Conservation (phyloP, 2,113 vertebrate genomes). For the Nicator chloris region DNA sequence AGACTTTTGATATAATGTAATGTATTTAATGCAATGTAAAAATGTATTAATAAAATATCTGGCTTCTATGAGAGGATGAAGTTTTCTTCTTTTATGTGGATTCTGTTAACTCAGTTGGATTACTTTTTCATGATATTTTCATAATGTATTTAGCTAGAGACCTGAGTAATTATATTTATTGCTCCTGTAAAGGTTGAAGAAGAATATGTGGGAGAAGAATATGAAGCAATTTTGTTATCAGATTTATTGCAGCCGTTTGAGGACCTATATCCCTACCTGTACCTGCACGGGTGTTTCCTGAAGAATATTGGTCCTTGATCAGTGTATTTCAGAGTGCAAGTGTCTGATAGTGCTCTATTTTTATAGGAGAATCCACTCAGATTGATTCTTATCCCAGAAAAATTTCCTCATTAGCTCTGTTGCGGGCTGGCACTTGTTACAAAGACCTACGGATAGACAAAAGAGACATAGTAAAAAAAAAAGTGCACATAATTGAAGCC, state of each 20-base stretch:
- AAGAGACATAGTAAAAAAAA: neutral
- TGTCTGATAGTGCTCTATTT: neutral
- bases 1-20: neutral
- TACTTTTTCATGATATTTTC: neutral
- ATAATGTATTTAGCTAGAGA: neutral
- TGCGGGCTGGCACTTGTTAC: neutral
- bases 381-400: neutral
- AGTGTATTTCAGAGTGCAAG: neutral
- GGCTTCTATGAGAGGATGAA: neutral
- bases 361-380: neutral
- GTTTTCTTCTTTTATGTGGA: neutral
- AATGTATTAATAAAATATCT: neutral
- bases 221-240: neutral
- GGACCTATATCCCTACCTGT: neutral
- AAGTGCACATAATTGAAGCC: neutral
- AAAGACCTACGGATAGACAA: neutral
- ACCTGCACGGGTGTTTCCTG: neutral
- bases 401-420: neutral
- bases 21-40: neutral
- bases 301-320: neutral
- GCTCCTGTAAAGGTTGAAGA: neutral
- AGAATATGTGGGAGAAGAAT: neutral
- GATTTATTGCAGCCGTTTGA: neutral
- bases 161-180: neutral
- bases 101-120: neutral